Conservation (phyloP, 2,113 vertebrate genomes). For the Cromileptes altivelis region DNA sequence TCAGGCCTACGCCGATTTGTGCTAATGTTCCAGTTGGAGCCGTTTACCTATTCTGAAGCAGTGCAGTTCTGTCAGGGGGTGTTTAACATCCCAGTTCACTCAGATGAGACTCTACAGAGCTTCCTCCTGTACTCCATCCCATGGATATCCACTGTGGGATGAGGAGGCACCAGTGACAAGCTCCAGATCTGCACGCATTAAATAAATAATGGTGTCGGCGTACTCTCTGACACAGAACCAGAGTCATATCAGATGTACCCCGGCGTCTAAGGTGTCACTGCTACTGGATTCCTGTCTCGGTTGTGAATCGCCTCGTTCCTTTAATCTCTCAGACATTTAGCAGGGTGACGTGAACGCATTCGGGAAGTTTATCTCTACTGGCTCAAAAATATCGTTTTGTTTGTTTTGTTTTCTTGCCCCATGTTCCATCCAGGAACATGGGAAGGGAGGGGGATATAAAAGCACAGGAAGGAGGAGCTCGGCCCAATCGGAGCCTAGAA, state of each 20-base stretch:
- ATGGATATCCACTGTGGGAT: slow-evolving; percentile 43
- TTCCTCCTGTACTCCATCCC: slow-evolving; percentile 3
- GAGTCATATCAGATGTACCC: slow-evolving; percentile 67
- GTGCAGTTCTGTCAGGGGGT: slow-evolving; percentile 13
- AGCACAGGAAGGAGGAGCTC: background rate
- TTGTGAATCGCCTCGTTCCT: background rate
- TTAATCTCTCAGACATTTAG: background rate
- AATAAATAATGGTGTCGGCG: slow-evolving; percentile 79
- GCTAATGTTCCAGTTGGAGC: slow-evolving; percentile 14
- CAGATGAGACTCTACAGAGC: slow-evolving; percentile 10
- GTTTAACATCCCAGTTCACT: slow-evolving; percentile 27
- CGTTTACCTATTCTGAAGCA: slow-evolving; percentile 58
- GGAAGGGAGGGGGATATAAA: background rate
- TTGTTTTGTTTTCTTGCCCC: background rate
- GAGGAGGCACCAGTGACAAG: slow-evolving; percentile 29
- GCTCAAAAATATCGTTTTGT: background rate
- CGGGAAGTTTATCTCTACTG: background rate
- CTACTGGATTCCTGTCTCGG: slow-evolving; percentile 20
- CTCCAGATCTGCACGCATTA: slow-evolving; percentile 54
- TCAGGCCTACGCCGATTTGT: slow-evolving; percentile 1
- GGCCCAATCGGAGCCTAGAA: background rate
- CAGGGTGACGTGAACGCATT: background rate
- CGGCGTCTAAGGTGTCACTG: slow-evolving; percentile 67
- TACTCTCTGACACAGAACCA: slow-evolving; percentile 64
- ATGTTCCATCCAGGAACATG: background rate